Evolutionary conservation across 2,888 invertebrate genomes (phyloP).

Genomic region (Hirtodrosophila duncani): DNA sequence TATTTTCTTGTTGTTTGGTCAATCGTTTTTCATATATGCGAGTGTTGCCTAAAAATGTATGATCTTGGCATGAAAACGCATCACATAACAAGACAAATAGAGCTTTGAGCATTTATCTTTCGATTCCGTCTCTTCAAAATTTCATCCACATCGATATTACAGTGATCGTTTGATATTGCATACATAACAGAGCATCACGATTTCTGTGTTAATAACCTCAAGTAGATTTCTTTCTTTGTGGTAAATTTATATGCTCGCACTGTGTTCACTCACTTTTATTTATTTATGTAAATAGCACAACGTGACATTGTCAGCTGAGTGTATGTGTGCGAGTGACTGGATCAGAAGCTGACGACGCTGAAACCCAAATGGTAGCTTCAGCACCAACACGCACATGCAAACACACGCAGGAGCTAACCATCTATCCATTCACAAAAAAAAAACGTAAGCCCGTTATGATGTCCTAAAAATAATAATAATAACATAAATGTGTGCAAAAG

Average conservation of each 20-base stretch:
- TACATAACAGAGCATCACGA: no score
- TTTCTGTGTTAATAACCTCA: slow-evolving; percentile 2
- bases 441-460: slow-evolving; percentile 37
- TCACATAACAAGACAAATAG: no score
- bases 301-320: slow-evolving; percentile 61
- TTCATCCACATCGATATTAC: no score
- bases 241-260: slow-evolving; percentile 47
- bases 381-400: slow-evolving; percentile 4
- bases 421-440: slow-evolving; percentile 19
- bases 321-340: no score
- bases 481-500: slow-evolving; percentile 7
- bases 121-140: no score
- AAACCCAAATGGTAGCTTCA: slow-evolving; percentile 26
- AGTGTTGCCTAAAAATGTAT: no score
- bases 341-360: neutral
- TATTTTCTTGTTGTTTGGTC: no score
- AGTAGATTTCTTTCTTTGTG: slow-evolving; percentile 38
- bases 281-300: slow-evolving; percentile 57
- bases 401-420: slow-evolving; percentile 9
- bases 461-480: slow-evolving; percentile 36
- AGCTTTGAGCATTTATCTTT: no score
- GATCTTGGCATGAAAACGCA: no score
- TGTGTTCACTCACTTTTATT: slow-evolving; percentile 34
- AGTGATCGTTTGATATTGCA: no score
- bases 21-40: no score